phyloP scores from a whole-genome alignment of 2,888 invertebrate species.

The Panzeria rudis region DNA sequence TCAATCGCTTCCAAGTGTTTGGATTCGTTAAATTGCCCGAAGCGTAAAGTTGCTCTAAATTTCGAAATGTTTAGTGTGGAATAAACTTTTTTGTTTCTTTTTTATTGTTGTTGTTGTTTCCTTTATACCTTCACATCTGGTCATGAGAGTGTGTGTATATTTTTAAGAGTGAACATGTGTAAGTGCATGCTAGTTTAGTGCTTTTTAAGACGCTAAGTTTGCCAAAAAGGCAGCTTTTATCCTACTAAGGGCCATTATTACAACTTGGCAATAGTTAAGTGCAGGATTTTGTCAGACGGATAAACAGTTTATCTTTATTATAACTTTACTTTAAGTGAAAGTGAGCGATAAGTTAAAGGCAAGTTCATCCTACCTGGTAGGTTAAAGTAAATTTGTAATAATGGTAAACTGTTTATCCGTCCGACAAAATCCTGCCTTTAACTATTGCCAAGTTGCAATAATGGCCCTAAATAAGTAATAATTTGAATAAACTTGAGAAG shows the following conservation, averaged over 20 bases:
- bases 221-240: background rate
- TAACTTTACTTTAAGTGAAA: too few species aligned
- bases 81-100: conserved; percentile 44
- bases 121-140: conserved; percentile 23
- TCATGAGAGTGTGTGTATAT: too few species aligned
- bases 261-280: too few species aligned
- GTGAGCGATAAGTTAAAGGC: too few species aligned
- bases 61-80: conserved; percentile 62
- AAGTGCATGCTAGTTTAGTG: conserved; percentile 30
- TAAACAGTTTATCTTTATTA: too few species aligned
- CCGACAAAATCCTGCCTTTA: too few species aligned
- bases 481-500: background rate
- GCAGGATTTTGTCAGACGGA: too few species aligned
- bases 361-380: too few species aligned
- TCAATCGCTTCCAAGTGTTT: conserved; percentile 57
- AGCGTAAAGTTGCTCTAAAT: conserved; percentile 72
- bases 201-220: conserved; percentile 25
- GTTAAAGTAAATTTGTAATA: too few species aligned
- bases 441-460: too few species aligned
- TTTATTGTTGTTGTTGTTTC: conserved; percentile 22
- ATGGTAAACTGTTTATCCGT: too few species aligned
- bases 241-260: too few species aligned
- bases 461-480: background rate
- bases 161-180: background rate
- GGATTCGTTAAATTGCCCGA: conserved; percentile 70